Base-by-base conservation (phyloP, 2,113 vertebrate genomes). In the Balaeniceps rex region DNA sequence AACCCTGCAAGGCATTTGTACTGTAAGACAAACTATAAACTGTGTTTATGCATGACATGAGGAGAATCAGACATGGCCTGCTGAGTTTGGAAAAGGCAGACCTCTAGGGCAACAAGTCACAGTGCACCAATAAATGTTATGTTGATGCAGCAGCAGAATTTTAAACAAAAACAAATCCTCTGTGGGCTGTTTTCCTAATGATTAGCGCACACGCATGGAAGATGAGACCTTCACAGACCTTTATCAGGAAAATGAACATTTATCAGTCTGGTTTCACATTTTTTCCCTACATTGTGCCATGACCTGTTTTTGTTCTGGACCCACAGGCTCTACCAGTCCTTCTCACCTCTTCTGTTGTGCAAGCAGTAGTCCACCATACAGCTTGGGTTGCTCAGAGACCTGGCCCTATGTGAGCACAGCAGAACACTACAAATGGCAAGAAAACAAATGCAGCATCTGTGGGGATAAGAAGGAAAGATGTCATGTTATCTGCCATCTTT, bases 101-200 rank as follows among this genome's bases (percentile, higher is more conserved):
- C 65, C 87, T 94, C 58, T 79, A 71, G 87, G 87, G 80, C 90
- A 89, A 19, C 21, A 58, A 89, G 64, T 89, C 57, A 83, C 63
- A 89, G 81, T n/a, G 42, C 72, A 93, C 83, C 84, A 92, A 88
- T 92, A 93, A 92, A 81, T 19, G 36, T 83, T 76, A 51, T 66
- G 69, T 94, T 94, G 87, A 84, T 91, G 77, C 63, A 68, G 61
- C 52, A 94, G 71, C 82, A 78, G 93, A 88, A 78, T 68, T 95
- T 93, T 85, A 82, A 93, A 95, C 84, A 78, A 90, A 94, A 95
- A 14, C 58, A 94, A 91, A 64, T 85, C 49, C 47, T 66, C 52
- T 60, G 12, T 65, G 64, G 82, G 26, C 76, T 82, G 49, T 88
- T 90, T 95, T 65, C 44, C 75, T 90, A 60, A 58, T 52, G 25